A percentile compares a stretch with the other conserved stretches of the same genome.
Conservation (phyloP, 2,888 invertebrate species). For the Andricus quercusramuli region DNA sequence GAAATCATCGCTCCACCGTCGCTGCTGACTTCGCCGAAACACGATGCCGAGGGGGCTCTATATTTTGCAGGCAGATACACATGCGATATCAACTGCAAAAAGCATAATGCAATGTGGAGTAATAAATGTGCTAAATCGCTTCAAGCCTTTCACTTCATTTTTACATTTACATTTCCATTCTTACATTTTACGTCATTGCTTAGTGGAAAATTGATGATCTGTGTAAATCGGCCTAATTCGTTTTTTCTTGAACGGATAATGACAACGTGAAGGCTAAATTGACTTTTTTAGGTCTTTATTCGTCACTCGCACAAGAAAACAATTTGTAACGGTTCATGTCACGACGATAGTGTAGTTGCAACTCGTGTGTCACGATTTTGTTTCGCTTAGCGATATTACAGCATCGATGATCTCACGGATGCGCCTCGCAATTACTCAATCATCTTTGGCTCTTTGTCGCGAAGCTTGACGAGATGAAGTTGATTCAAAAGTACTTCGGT, state of each 20-base stretch:
- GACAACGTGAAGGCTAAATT: not conserved
- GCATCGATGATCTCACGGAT: constrained; percentile 36
- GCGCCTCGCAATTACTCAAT: constrained; percentile 5
- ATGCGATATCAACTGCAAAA: not conserved
- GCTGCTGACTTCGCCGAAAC: constrained; percentile 21
- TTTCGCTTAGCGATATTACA: constrained; percentile 16
- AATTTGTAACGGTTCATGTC: not conserved
- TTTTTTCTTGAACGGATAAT: not conserved
- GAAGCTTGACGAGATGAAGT: not conserved
- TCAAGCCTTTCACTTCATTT: not conserved
- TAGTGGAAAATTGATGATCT: not conserved
- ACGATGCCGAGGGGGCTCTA: constrained; percentile 2
- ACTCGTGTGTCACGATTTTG: not conserved
- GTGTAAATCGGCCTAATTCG: not conserved
- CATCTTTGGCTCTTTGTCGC: not conserved
- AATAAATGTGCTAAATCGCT: not conserved
- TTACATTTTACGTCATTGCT: not conserved
- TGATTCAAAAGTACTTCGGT: constrained; percentile 12
- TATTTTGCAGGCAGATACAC: not conserved
- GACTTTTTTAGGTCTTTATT: not conserved
- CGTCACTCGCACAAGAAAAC: not conserved
- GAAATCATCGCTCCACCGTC: constrained; percentile 20
- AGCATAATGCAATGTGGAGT: not conserved
- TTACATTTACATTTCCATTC: not conserved
- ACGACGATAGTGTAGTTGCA: not conserved